Evolutionary conservation across 1,140 invertebrate genomes (phyloP).

Genomic region (Leptonema lineaticorne): DNA sequence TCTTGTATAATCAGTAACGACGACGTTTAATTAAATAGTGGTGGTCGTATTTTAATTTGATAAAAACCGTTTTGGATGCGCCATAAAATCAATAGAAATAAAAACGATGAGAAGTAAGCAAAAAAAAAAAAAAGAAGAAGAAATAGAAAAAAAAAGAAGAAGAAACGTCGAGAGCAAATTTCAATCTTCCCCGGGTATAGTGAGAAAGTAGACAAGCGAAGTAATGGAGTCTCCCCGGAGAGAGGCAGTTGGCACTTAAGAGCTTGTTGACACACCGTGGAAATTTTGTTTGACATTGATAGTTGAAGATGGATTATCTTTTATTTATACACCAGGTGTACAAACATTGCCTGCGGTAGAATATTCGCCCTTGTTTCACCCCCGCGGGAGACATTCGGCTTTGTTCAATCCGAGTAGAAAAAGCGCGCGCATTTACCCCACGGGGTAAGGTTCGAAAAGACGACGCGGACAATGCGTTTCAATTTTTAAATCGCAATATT

Average conservation of each 20-base stretch:
- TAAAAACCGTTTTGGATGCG: too few species aligned
- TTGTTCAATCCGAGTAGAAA: neutral
- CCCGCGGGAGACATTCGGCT: slow-evolving; percentile 1
- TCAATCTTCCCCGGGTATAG: neutral
- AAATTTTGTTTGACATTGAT: slow-evolving; percentile 39
- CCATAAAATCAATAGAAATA: neutral
- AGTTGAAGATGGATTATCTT: slow-evolving; percentile 39
- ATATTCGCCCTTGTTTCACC: neutral
- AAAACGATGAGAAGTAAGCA: neutral
- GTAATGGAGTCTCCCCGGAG: slow-evolving; percentile 8
- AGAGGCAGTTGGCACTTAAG: slow-evolving; percentile 7
- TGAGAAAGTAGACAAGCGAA: slow-evolving; percentile 10
- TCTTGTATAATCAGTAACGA: too few species aligned
- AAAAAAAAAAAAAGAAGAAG: neutral
- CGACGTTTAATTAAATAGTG: too few species aligned
- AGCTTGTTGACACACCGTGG: slow-evolving; percentile 30
- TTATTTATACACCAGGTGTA: slow-evolving; percentile 37
- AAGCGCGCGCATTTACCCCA: neutral
- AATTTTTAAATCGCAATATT: too few species aligned
- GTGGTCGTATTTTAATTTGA: too few species aligned
- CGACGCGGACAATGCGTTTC: too few species aligned
- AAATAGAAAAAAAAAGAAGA: neutral
- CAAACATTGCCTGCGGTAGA: slow-evolving; percentile 17
- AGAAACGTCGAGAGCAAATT: neutral
- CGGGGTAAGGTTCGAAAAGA: too few species aligned